Evolutionary conservation across 2,797 vertebrate genomes (phyloP).

Genomic region (Smutsia temminckii): DNA sequence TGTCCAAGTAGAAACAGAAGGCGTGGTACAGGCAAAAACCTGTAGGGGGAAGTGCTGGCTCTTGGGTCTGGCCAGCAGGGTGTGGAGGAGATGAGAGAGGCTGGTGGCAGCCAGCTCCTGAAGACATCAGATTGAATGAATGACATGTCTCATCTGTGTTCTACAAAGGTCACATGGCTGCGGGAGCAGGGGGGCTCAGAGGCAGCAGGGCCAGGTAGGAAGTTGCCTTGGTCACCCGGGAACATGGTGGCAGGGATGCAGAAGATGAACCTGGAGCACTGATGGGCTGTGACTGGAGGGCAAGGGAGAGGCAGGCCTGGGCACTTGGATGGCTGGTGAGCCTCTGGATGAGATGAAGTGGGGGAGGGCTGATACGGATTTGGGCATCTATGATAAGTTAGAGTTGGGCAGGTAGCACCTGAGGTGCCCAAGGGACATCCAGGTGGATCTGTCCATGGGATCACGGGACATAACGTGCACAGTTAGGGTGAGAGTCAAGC

Average conservation of each 20-base stretch:
- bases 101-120: neutral
- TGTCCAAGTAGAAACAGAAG: constrained; percentile 29
- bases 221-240: neutral
- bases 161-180: neutral
- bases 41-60: neutral
- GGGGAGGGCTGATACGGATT: neutral
- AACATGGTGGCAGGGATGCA: neutral
- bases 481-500: neutral
- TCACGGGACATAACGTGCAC: neutral
- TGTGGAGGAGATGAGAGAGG: neutral
- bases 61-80: neutral
- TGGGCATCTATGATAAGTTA: neutral
- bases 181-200: neutral
- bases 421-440: neutral
- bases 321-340: neutral
- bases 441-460: neutral
- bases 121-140: neutral
- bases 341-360: neutral
- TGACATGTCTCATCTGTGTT: neutral
- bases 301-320: neutral
- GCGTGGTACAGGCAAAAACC: neutral
- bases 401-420: neutral
- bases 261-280: neutral
- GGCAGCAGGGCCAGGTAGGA: neutral
- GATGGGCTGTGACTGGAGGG: neutral